Conservation (phyloP, 2,113 vertebrate species). For the Crotalus helleri region DNA sequence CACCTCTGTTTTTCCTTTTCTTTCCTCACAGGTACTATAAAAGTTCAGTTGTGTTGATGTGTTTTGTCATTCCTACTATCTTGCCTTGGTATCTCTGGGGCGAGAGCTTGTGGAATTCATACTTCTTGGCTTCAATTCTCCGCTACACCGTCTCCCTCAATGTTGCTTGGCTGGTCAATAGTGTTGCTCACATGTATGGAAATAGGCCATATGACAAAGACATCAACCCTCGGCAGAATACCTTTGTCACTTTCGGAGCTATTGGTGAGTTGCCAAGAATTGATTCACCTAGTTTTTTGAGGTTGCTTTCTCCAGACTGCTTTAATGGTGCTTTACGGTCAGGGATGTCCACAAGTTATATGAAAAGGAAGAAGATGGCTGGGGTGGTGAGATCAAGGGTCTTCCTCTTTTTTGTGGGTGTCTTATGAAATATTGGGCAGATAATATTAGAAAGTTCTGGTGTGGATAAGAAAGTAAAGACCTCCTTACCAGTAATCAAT, state of each 20-base stretch:
- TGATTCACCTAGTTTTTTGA: neutral
- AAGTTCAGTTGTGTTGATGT: slow-evolving; percentile 71
- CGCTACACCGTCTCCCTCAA: slow-evolving; percentile 77
- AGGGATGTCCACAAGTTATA: neutral
- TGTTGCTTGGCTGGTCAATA: slow-evolving; percentile 78
- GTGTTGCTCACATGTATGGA: slow-evolving; percentile 77
- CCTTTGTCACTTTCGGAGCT: slow-evolving; percentile 71
- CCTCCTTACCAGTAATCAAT: no score
- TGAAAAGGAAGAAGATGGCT: neutral
- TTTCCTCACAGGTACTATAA: slow-evolving; percentile 64
- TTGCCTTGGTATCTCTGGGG: slow-evolving; percentile 80
- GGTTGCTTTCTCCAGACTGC: neutral
- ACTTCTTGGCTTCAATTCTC: slow-evolving; percentile 77
- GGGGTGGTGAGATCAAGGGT: neutral
- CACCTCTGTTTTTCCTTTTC: neutral
- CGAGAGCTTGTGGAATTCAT: slow-evolving; percentile 78
- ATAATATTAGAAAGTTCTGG: neutral
- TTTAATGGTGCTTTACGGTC: neutral
- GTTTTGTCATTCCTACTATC: slow-evolving; percentile 69
- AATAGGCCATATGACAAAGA: slow-evolving; percentile 75
- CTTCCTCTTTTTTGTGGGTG: neutral
- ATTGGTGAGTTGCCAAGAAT: slow-evolving; percentile 66
- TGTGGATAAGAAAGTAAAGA: neutral
- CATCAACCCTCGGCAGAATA: slow-evolving; percentile 78
- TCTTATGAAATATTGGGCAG: neutral